phyloP scores from a whole-genome alignment of 2,797 vertebrate genomes.

The Ciconia nigra region DNA sequence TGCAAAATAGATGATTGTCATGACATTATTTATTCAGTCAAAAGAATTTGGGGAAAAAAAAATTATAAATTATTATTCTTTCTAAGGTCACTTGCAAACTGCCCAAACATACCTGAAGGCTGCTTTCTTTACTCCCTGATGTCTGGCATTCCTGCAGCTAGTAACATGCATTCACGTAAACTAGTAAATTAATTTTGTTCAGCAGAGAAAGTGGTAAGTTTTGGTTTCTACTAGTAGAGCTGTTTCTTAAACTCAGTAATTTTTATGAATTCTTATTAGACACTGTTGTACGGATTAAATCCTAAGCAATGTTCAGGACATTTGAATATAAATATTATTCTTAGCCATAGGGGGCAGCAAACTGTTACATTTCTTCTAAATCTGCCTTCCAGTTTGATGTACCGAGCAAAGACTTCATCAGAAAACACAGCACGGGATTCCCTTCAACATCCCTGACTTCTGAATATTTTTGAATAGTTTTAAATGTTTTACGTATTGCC shows the following conservation, averaged over 20 bases:
- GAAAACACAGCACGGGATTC: neutral
- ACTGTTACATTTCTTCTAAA: neutral
- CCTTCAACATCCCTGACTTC: neutral
- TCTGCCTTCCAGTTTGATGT: neutral
- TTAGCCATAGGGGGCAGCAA: constrained; percentile 68
- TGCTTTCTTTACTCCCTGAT: neutral
- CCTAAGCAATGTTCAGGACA: neutral
- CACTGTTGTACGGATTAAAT: neutral
- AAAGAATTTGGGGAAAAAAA: neutral
- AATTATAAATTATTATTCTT: neutral
- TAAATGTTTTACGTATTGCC: neutral
- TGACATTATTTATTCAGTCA: neutral
- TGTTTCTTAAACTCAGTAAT: neutral
- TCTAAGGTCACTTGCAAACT: neutral
- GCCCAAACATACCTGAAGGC: neutral
- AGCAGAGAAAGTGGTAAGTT: neutral
- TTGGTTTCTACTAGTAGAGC: neutral
- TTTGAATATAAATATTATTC: neutral
- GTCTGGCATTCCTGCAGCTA: neutral
- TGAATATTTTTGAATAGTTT: neutral
- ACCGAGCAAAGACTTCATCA: neutral
- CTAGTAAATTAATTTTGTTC: neutral
- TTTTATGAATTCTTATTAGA: neutral
- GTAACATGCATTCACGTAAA: neutral
- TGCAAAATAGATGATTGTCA: neutral